These are phyloP conservation scores for Augochlora pura DNA, from an alignment of 1,140 invertebrate species.

Conservation along the genomic window DNA sequence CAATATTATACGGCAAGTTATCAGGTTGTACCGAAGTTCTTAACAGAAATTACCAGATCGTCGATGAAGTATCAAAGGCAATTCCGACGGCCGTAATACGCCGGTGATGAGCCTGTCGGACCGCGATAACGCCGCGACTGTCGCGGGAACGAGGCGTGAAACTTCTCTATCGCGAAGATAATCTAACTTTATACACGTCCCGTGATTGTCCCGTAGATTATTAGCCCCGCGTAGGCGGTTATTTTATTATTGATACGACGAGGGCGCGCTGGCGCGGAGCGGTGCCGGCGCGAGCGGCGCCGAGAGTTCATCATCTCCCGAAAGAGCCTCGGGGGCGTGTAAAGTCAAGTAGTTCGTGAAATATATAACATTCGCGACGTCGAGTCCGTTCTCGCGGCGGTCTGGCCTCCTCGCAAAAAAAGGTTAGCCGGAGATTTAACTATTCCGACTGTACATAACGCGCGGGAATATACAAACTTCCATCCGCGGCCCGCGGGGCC, in stretches of 20 bases:
- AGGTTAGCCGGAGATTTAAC: slow-evolving; percentile 17
- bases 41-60: neutral
- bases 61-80: slow-evolving; percentile 24
- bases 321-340: slow-evolving; percentile 29
- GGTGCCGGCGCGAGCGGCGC: slow-evolving; percentile 29
- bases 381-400: slow-evolving; percentile 13
- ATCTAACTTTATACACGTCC: slow-evolving; percentile 55
- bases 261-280: neutral
- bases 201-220: slow-evolving; percentile 61
- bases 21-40: neutral
- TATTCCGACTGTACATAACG: slow-evolving; percentile 4
- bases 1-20: no score
- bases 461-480: neutral
- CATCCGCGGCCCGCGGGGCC: neutral
- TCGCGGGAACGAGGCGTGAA: slow-evolving; percentile 15
- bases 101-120: neutral
- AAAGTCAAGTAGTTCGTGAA: slow-evolving; percentile 41
- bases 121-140: slow-evolving; percentile 10
- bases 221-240: slow-evolving; percentile 42
- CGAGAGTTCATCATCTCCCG: slow-evolving; percentile 57
- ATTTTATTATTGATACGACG: slow-evolving; percentile 43
- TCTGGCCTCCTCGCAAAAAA: slow-evolving; percentile 19
- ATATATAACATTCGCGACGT: slow-evolving; percentile 48
- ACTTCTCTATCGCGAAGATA: slow-evolving; percentile 46
- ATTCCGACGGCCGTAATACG: no score